Evolutionary conservation across 2,888 invertebrate genomes (phyloP), one percentile per base, ranked within the genome.

Genomic region (Criorhina ranunculi): DNA sequence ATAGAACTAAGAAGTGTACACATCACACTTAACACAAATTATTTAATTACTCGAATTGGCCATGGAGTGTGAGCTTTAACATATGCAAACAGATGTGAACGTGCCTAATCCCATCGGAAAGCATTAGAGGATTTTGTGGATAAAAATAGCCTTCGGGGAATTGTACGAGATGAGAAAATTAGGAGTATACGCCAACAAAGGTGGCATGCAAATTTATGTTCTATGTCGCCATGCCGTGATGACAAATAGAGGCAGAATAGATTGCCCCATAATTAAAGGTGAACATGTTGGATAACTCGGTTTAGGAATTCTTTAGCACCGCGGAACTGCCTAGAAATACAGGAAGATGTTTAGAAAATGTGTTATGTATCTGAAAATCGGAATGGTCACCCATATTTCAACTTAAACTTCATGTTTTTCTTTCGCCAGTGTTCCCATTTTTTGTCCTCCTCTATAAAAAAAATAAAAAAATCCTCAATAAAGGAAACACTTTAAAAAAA

Each of bases 51-150:
- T 24, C 12, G 19, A 15, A 33, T 59, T 51, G 37, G 67, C 49
- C 29, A 57, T 49, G 17, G 11, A 31, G 46, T 19, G 31, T 33
- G 9, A 66, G 57, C 11, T n/a, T 44, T 37, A 69, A 77, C 44
- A 15, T 55, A 12, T 64, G 57, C 51, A 37, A 72, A 79, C 78
- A 79, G 78, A 79, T 79, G 78, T 19, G 46, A 15, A 17, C 8
- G 15, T 11, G 60, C 1, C 1, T 24, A 24, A 24, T 51, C 17
- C 6, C n/a, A 40, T 42, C 4, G 12, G 11, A n/a, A 29, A n/a
- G 15, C 60, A 31, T 40, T 6, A 19, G 12, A 7, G 8, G 5
- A 24, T 24, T 35, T 24, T 49, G 11, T 15, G 9, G 17, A 7
- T 19, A 24, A 64, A 64, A 49, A 64, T 60, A 44, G 8, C 29